These are phyloP conservation scores for Blomia tropicalis DNA, from an alignment of 2,888 invertebrate species.

Conservation along the genomic window DNA sequence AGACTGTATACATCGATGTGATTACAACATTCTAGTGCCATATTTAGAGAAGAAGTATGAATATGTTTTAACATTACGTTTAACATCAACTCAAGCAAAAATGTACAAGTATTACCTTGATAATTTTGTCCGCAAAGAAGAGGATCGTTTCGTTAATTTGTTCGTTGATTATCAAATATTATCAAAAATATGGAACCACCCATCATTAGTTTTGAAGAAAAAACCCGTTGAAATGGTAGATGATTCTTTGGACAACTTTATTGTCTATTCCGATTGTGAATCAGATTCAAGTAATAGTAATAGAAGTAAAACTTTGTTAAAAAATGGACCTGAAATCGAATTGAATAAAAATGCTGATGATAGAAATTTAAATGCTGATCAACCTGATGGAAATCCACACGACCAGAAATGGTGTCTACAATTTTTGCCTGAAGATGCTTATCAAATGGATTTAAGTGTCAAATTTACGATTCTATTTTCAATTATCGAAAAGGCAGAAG, in stretches of 20 bases:
- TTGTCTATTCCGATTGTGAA: constrained; percentile 28
- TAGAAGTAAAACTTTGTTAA: neutral
- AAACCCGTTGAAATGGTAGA: constrained; percentile 27
- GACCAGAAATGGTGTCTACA: neutral
- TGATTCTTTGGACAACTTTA: constrained; percentile 29
- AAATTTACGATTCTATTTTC: constrained; percentile 69
- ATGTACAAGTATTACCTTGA: constrained; percentile 64
- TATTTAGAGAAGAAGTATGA: constrained; percentile 91
- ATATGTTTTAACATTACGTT: constrained; percentile 71
- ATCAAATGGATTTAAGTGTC: constrained; percentile 39
- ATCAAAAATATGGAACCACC: constrained; percentile 45
- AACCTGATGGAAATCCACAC: neutral
- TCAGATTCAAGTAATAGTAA: neutral
- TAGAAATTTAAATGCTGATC: neutral
- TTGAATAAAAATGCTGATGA: neutral
- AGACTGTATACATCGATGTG: constrained; percentile 73
- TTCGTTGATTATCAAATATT: constrained; percentile 32
- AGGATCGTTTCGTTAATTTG: constrained; percentile 34
- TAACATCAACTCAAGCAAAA: constrained; percentile 63
- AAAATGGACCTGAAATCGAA: neutral
- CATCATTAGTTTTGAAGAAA: constrained; percentile 37
- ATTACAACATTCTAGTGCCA: constrained; percentile 78
- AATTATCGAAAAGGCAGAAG: constrained; percentile 33
- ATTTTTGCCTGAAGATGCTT: constrained; percentile 3
- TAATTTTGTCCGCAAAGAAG: constrained; percentile 40